Percentiles rank a stretch among this genome's conserved stretches.
phyloP scores from a whole-genome alignment of 2,888 invertebrate genomes.

The Asteroscopus sphinx region DNA sequence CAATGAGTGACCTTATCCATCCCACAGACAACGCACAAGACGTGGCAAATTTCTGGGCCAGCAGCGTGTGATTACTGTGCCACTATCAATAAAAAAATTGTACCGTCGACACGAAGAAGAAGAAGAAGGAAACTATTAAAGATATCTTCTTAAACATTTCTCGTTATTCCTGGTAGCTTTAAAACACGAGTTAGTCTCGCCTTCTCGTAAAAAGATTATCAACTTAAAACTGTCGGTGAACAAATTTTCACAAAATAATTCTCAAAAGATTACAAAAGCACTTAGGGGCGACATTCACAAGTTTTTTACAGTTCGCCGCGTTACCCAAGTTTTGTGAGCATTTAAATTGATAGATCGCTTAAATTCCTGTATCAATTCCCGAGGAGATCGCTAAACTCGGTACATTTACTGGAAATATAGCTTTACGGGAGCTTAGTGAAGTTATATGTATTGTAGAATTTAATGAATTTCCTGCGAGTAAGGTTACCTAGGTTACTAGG shows the following conservation, averaged over 20 bases:
- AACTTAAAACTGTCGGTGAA: constrained; percentile 6
- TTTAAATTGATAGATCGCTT: constrained; percentile 39
- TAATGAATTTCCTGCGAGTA: constrained; percentile 3
- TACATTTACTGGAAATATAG: constrained; percentile 29
- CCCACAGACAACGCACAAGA: too few species aligned
- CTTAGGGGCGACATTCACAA: constrained; percentile 19
- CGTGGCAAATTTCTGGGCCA: too few species aligned
- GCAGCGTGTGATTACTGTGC: too few species aligned
- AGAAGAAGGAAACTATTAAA: too few species aligned
- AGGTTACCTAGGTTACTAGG: too few species aligned
- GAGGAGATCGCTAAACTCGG: constrained; percentile 21
- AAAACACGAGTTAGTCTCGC: neutral
- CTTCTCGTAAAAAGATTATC: constrained; percentile 10
- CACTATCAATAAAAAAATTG: too few species aligned
- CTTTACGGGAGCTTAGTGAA: constrained; percentile 19
- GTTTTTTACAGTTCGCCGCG: constrained; percentile 33
- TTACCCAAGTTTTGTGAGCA: constrained; percentile 19
- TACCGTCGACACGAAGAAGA: too few species aligned
- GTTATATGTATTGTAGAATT: constrained; percentile 3
- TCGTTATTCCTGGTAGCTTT: neutral
- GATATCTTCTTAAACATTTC: neutral
- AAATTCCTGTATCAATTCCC: constrained; percentile 29
- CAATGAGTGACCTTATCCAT: too few species aligned
- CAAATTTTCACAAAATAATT: constrained; percentile 20
- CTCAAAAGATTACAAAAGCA: constrained; percentile 20